Percentiles rank a stretch among this genome's conserved stretches.
Conservation (phyloP, 2,113 vertebrate species). For the Turdus rufiventris region DNA sequence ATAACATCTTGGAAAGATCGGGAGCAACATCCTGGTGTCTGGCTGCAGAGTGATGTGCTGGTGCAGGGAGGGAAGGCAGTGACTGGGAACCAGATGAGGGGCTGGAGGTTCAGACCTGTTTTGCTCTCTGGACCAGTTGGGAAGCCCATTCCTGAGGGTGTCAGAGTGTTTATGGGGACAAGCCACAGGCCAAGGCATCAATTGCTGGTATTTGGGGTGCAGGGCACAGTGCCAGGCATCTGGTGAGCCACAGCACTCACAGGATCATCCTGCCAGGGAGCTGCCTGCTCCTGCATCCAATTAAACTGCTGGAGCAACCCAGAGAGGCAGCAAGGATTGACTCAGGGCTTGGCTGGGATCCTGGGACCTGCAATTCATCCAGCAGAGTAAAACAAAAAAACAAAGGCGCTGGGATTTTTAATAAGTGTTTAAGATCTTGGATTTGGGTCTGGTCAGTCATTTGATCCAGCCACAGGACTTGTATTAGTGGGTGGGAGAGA, state of each 20-base stretch:
- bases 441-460: constrained; percentile 27
- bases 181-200: background rate
- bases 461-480: constrained; percentile 35
- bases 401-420: constrained; percentile 13
- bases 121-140: background rate
- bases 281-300: background rate
- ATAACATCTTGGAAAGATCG: background rate
- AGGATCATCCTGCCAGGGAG: background rate
- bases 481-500: constrained; percentile 12
- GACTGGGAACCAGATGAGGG: background rate
- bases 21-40: background rate
- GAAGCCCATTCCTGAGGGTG: background rate
- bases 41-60: background rate
- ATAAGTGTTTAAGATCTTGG: constrained; percentile 24
- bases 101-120: rapidly evolving
- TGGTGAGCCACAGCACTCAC: background rate
- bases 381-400: background rate
- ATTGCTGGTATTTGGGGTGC: background rate
- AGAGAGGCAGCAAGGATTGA: background rate
- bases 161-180: constrained; percentile 1
- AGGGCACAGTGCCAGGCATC: background rate
- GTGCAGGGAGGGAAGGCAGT: background rate
- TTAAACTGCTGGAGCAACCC: background rate
- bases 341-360: constrained; percentile 32
- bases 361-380: background rate